These are phyloP conservation scores for Polydrusus cervinus DNA, from an alignment of 2,888 invertebrate genomes.

Conservation along the genomic window DNA sequence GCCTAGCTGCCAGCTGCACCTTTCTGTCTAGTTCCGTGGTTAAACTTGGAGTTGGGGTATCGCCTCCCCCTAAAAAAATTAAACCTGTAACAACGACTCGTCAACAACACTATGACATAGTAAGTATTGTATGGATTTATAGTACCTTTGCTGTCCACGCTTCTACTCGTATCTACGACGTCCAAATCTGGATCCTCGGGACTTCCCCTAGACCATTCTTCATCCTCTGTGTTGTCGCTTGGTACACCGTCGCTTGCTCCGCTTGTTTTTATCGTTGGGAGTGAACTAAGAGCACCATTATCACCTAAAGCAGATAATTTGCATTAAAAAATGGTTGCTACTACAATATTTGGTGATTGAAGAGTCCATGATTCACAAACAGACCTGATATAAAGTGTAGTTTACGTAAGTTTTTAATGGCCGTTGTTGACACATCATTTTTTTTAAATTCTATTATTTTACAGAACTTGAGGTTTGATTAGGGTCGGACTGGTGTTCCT, in stretches of 20 bases:
- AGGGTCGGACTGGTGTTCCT: too few species aligned
- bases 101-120: too few species aligned
- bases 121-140: too few species aligned
- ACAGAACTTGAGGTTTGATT: too few species aligned
- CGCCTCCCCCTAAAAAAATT: constrained; percentile 52
- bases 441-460: too few species aligned
- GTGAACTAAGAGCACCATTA: constrained; percentile 43
- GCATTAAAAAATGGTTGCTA: background rate
- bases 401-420: too few species aligned
- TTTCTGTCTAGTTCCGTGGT: constrained; percentile 83
- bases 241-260: constrained; percentile 76
- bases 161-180: constrained; percentile 67
- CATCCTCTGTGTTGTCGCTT: constrained; percentile 79
- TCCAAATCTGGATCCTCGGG: constrained; percentile 80
- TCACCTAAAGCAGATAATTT: constrained; percentile 32
- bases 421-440: too few species aligned
- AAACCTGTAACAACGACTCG: background rate
- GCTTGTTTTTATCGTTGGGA: constrained; percentile 66
- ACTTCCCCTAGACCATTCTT: constrained; percentile 82
- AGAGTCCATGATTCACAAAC: too few species aligned
- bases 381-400: too few species aligned
- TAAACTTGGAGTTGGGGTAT: constrained; percentile 60
- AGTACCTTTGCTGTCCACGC: constrained; percentile 46
- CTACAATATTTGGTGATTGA: background rate
- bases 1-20: constrained; percentile 81